A percentile compares a stretch with the other conserved stretches of the same genome.
These are phyloP conservation scores for Dorcus hopei DNA, from an alignment of 2,888 invertebrate species.

Conservation along the genomic window DNA sequence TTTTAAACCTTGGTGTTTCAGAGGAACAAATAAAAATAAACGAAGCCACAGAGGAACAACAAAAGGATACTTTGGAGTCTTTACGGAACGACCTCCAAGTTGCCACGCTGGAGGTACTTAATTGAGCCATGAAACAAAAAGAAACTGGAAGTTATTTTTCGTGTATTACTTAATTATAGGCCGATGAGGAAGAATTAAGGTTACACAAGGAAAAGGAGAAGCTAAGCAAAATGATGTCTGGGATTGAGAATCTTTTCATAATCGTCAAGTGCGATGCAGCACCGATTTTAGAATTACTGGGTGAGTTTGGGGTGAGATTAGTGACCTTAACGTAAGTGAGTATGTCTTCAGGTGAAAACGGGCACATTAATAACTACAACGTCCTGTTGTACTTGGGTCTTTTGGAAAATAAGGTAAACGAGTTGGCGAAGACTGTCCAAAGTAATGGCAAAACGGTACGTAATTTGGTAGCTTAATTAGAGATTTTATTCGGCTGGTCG, in stretches of 20 bases:
- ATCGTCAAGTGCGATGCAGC: constrained; percentile 69
- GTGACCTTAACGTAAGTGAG: not conserved
- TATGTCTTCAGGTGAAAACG: constrained; percentile 26
- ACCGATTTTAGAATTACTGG: constrained; percentile 67
- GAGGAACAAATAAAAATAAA: constrained; percentile 61
- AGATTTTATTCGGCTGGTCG: no score
- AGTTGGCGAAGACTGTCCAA: constrained; percentile 58
- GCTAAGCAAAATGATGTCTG: constrained; percentile 45
- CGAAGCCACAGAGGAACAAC: constrained; percentile 56
- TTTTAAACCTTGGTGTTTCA: constrained; percentile 27
- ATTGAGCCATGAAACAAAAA: no score
- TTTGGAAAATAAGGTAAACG: constrained; percentile 71
- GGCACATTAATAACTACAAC: constrained; percentile 71
- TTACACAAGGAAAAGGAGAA: constrained; percentile 36
- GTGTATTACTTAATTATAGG: constrained; percentile 7
- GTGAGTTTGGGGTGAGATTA: constrained; percentile 52
- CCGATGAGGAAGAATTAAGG: not conserved
- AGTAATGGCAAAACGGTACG: constrained; percentile 35
- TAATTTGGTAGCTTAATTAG: not conserved
- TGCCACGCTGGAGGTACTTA: constrained; percentile 47
- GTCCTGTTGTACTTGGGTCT: constrained; percentile 78
- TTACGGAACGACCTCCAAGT: constrained; percentile 54
- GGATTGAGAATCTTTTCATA: constrained; percentile 55
- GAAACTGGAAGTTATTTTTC: no score
- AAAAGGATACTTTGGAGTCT: constrained; percentile 58